Conservation (phyloP, 2,888 invertebrate species). For the Rosalia funebris region DNA sequence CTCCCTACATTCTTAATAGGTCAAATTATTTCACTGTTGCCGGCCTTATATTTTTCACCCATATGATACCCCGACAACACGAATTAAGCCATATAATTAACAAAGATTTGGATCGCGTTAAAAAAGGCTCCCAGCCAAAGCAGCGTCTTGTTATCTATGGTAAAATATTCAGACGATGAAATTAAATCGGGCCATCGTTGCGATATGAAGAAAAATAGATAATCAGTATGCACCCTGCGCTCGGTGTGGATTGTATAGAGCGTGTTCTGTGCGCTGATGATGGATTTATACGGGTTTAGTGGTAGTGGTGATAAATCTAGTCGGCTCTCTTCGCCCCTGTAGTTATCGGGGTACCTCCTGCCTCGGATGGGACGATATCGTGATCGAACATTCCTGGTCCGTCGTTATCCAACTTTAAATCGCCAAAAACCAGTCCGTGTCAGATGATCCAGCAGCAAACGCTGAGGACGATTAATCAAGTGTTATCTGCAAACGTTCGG, state of each 20-base stretch:
- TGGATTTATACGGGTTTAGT: conserved; percentile 45
- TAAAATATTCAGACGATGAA: conserved; percentile 42
- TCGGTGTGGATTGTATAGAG: conserved; percentile 34
- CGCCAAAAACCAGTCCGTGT: conserved; percentile 61
- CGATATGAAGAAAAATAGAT: conserved; percentile 42
- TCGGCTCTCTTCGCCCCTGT: conserved; percentile 49
- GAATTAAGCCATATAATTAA: conserved; percentile 1
- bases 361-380: conserved; percentile 48
- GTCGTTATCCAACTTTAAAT: conserved; percentile 56
- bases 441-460: conserved; percentile 59
- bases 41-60: too few species aligned
- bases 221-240: conserved; percentile 55
- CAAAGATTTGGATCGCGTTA: background rate
- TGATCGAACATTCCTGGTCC: conserved; percentile 58
- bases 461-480: conserved; percentile 62
- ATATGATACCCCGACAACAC: too few species aligned
- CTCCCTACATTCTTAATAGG: too few species aligned
- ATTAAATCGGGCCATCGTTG: conserved; percentile 35
- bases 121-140: conserved; percentile 1
- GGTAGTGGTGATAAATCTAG: conserved; percentile 51
- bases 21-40: too few species aligned
- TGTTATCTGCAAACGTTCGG: conserved; percentile 55
- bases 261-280: conserved; percentile 43
- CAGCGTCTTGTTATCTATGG: conserved; percentile 36
- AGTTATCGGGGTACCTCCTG: conserved; percentile 42